phyloP scores from a whole-genome alignment of 2,888 invertebrate genomes.

The Volucella bombylans region DNA sequence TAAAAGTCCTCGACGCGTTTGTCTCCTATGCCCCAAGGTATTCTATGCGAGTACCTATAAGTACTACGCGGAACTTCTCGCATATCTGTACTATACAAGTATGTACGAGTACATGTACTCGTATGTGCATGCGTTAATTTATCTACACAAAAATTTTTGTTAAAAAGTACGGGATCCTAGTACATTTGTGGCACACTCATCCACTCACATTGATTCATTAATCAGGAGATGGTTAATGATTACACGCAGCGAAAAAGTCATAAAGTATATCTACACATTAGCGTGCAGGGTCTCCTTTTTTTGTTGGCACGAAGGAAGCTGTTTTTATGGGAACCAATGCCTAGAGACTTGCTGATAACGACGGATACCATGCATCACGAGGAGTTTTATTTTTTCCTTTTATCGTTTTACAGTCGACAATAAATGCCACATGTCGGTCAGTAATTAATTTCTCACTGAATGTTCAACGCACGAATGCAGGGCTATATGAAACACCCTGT shows the following conservation, averaged over 20 bases:
- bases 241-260: slow-evolving; percentile 59
- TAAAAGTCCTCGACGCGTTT: slow-evolving; percentile 1
- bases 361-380: slow-evolving; percentile 25
- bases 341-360: slow-evolving; percentile 12
- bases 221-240: slow-evolving; percentile 67
- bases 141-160: slow-evolving; percentile 30
- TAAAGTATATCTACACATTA: slow-evolving; percentile 61
- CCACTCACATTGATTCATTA: slow-evolving; percentile 49
- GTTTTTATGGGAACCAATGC: slow-evolving; percentile 40
- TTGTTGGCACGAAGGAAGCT: slow-evolving; percentile 9
- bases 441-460: slow-evolving; percentile 22
- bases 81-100: too few relatives aligned
- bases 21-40: slow-evolving; percentile 19
- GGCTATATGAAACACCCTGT: neutral
- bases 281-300: slow-evolving; percentile 2
- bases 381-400: neutral
- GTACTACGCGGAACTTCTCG: slow-evolving; percentile 9
- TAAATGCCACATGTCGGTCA: slow-evolving; percentile 43
- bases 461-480: neutral
- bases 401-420: slow-evolving; percentile 27
- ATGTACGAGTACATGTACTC: neutral
- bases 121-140: slow-evolving; percentile 45
- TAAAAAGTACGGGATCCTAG: slow-evolving; percentile 8
- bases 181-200: slow-evolving; percentile 12
- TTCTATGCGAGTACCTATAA: neutral